Evolutionary conservation across 2,113 vertebrate species (phyloP), one percentile per base, ranked within the genome.

Genomic region (Cisticola juncidis): DNA sequence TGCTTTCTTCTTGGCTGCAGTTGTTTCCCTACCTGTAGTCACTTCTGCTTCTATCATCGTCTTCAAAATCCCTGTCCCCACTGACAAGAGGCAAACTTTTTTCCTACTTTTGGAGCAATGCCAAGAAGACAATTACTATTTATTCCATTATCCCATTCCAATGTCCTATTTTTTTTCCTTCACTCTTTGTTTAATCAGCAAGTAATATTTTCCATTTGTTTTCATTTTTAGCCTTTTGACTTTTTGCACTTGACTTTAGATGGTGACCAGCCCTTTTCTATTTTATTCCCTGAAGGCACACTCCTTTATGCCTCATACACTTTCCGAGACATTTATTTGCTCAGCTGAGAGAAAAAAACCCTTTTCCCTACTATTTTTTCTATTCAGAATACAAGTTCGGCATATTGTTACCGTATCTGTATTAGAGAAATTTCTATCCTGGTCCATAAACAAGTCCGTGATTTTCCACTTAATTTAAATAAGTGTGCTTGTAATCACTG

Each of bases 121-220:
- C 14, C 22, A 3, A 84, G 33, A 86, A 44, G 36, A 66, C 48
- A 42, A 18, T 73, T 68, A 42, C 18, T 58, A 50, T 51, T 86
- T 70, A 77, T 50, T 91, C 51, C 35, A 74, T 74, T 88, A 76
- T 24, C 54, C 40, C 35, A 53, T 61, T 83, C 26, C 45, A 88
- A 17, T 48, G 36, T 73, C 58, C n/a, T 72, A 14, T 3, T 82
- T 90, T 82, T 90, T 87, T 81, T 57, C 31, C 40, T 83, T 88
- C 48, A 40, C 25, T 68, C 53, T 56, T 33, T 83, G 36, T 85
- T 92, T 88, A 95, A 90, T 73, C 15, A 71, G 13, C 20, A 74
- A 81, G 57, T 78, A 91, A 84, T 74, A 91, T 62, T 91, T 97
- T 86, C 90, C 78, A 68, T 92, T 95, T 89, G 77, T 50, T 81